Base-by-base conservation (phyloP, 2,888 invertebrate genomes). In the Mesochorus sp. region DNA sequence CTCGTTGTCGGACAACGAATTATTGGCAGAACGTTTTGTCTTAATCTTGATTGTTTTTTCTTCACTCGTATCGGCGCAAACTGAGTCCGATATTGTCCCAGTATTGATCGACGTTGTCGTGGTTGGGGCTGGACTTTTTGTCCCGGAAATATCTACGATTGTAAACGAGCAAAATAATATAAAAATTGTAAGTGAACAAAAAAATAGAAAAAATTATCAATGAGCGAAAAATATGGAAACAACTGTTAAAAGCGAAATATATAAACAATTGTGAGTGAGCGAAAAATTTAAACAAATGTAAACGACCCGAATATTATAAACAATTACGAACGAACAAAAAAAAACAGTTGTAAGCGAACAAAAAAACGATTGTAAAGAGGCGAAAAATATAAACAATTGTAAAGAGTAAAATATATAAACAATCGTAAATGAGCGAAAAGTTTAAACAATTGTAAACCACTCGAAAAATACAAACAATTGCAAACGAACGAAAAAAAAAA, bases 21-120 rank as follows among this genome's bases (percentile, higher is more conserved):
- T 31, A 31, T n/a, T n/a, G n/a, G 62, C 74, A 2, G 67, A 37
- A 31, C 74, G 77, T 71, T 77, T 80, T n/a, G 34, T 73, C 37
- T 10, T 66, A 5, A 49, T 10, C 66, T 64, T 71, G 34, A 42
- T 39, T 12, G 44, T 26, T 42, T 31, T 67, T 37, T 55, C 71
- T 53, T 61, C 66, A 53, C 34, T 74, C 24, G 17, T 53, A 12
- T 61, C 70, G 53, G 21, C 71, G 53, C 21, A 49, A 26, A 55
- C 62, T 24, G 34, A 14, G 8, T 66, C 55, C 8, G 61, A 24
- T 17, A 24, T 71, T 44, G 49, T 66, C 47, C 37, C 75, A 17
- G 21, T 21, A 21, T n/a, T 51, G 21, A 14, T 44, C 10, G 62
- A 14, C 37, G 62, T 55, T 28, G 34, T 12, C 26, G 64, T 47